phyloP scores from a whole-genome alignment of 92 coral and sea anemone species.

The Porites divaricata region DNA sequence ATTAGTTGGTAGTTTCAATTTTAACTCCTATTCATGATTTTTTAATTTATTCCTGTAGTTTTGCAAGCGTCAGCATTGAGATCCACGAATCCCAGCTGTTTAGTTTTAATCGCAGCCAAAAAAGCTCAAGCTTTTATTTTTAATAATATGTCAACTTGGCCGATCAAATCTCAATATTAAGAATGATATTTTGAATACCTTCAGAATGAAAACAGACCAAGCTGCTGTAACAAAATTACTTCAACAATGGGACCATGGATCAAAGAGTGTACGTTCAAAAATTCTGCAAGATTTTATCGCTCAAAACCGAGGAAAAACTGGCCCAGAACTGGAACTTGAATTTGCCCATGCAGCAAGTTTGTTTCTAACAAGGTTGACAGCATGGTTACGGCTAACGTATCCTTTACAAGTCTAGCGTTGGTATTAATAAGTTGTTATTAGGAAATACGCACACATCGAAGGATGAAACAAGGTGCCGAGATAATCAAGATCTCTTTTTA shows the following conservation, averaged over 20 bases:
- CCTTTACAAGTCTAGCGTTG: conserved; percentile 28
- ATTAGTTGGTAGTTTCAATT: background rate
- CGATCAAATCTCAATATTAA: too few species aligned
- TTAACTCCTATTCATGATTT: background rate
- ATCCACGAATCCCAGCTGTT: background rate
- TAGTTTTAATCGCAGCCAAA: background rate
- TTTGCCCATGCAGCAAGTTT: conserved; percentile 98
- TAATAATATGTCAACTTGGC: too few species aligned
- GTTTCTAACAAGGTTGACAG: conserved; percentile 94
- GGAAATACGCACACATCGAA: too few species aligned
- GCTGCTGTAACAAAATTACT: conserved; percentile 87
- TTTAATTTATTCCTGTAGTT: background rate
- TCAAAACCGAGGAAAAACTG: conserved; percentile 87
- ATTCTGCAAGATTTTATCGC: conserved; percentile 89
- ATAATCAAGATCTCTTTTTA: too few species aligned
- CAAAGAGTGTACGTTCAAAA: conserved; percentile 82
- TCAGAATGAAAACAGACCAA: conserved; percentile 83
- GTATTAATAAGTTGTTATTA: background rate
- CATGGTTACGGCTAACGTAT: conserved; percentile 98
- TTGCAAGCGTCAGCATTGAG: background rate
- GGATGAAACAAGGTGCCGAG: too few species aligned
- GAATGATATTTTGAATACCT: background rate
- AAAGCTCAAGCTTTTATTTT: too few species aligned
- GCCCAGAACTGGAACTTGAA: conserved; percentile 93
- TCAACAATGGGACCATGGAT: conserved; percentile 97